These are phyloP conservation scores for Aphidius gifuensis DNA, from an alignment of 1,140 invertebrate species.

Conservation along the genomic window DNA sequence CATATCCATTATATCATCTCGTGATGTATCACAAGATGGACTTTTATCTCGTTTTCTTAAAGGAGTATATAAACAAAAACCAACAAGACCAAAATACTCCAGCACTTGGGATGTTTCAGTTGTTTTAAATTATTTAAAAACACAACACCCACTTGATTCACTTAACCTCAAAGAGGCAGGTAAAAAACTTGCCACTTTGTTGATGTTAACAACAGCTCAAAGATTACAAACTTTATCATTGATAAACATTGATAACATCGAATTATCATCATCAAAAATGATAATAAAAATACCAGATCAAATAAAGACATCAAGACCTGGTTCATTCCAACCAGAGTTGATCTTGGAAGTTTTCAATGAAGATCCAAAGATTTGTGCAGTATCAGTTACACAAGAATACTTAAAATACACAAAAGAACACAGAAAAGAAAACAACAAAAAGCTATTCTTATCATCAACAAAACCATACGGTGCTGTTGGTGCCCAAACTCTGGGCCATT, in stretches of 20 bases:
- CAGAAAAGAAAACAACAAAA: slow-evolving; percentile 5
- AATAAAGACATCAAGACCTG: slow-evolving; percentile 18
- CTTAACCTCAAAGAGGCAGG: no score
- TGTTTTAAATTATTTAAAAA: slow-evolving; percentile 1
- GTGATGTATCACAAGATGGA: slow-evolving; percentile 2
- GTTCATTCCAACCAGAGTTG: slow-evolving; percentile 16
- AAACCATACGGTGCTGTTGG: slow-evolving; percentile 18
- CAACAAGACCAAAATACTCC: slow-evolving; percentile 14
- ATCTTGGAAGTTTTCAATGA: slow-evolving; percentile 16
- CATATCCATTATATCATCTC: slow-evolving; percentile 9
- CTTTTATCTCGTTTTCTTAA: slow-evolving; percentile 14
- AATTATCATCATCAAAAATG: neutral
- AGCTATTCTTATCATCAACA: slow-evolving; percentile 11
- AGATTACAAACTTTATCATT: slow-evolving; percentile 20
- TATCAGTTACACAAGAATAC: slow-evolving; percentile 10
- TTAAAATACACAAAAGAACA: slow-evolving; percentile 2
- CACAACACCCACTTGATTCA: no score
- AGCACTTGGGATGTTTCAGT: slow-evolving; percentile 12
- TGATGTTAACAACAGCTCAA: slow-evolving; percentile 20
- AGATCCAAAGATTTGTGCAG: slow-evolving; percentile 13
- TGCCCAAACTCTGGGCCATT: slow-evolving; percentile 22
- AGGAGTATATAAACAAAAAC: slow-evolving; percentile 13
- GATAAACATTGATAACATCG: slow-evolving; percentile 17
- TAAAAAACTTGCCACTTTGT: no score
- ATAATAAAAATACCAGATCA: slow-evolving; percentile 16